phyloP scores from a whole-genome alignment of 1,140 invertebrate genomes.

The Drosophila truncata region DNA sequence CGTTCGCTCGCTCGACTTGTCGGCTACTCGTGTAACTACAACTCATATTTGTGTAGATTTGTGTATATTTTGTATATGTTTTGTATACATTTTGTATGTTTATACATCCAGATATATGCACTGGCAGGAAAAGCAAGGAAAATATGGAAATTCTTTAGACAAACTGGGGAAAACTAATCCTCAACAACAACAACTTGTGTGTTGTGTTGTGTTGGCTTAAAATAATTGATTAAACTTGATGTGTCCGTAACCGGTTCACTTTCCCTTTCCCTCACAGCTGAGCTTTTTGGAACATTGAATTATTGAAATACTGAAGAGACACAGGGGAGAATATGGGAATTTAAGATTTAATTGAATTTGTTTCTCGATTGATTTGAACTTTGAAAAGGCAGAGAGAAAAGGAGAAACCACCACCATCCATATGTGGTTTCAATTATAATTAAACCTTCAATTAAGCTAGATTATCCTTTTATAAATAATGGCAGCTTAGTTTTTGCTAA shows the following conservation, averaged over 20 bases:
- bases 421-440: constrained; percentile 11
- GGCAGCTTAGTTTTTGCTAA: constrained; percentile 4
- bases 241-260: not conserved
- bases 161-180: constrained; percentile 11
- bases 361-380: constrained; percentile 6
- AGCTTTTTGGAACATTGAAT: constrained; percentile 12
- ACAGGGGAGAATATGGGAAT: not conserved
- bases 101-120: not conserved
- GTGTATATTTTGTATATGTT: constrained; percentile 6
- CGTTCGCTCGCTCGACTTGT: constrained; percentile 16
- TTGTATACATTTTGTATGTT: not conserved
- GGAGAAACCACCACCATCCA: not conserved
- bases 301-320: constrained; percentile 5
- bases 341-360: constrained; percentile 10
- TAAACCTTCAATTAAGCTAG: constrained; percentile 9
- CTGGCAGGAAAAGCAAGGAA: constrained; percentile 12
- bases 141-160: constrained; percentile 6
- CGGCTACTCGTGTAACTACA: constrained; percentile 49
- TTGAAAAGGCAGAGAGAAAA: not conserved
- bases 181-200: constrained; percentile 4
- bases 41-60: constrained; percentile 45
- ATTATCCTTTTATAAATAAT: constrained; percentile 10
- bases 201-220: constrained; percentile 1
- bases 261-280: not conserved
- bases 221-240: constrained; percentile 14